Conservation (phyloP, 2,113 vertebrate species). For the Podarcis muralis region DNA sequence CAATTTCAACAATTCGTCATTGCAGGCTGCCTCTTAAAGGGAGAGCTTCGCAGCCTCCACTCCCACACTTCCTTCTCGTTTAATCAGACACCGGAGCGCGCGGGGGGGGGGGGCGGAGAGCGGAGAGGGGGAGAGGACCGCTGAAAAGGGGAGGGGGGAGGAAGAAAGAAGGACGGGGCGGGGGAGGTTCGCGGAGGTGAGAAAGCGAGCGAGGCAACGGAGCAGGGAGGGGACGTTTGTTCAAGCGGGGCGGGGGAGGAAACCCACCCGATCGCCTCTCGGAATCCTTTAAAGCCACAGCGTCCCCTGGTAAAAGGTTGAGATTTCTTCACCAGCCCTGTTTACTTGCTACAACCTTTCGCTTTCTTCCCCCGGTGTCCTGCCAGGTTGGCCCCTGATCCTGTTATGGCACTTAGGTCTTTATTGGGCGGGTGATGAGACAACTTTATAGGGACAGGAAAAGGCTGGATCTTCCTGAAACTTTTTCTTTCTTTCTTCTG, state of each 20-base stretch:
- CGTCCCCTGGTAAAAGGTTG: background rate
- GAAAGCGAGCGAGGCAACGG: conserved; percentile 10
- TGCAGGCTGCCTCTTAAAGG: conserved; percentile 84
- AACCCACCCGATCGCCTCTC: conserved; percentile 1
- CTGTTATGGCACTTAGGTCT: background rate
- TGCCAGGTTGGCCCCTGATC: background rate
- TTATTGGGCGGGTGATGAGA: background rate
- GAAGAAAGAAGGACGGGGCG: conserved; percentile 25
- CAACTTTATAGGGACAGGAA: background rate
- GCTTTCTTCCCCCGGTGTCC: background rate
- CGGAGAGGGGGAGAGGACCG: background rate
- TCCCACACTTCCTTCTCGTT: conserved; percentile 78
- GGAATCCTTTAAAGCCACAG: conserved; percentile 31
- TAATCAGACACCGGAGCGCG: conserved; percentile 71
- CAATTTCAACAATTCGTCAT: conserved; percentile 87
- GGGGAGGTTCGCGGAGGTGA: conserved; percentile 25
- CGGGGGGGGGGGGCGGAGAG: conserved; percentile 45
- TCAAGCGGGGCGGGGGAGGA: background rate
- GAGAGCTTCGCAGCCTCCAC: conserved; percentile 79
- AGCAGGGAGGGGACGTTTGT: conserved; percentile 2
- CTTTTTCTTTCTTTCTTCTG: background rate
- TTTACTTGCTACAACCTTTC: conserved; percentile 11
- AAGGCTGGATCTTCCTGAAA: background rate
- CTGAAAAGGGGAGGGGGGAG: background rate
- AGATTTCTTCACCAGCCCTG: background rate